Evolutionary conservation across 2,888 invertebrate genomes (phyloP).

Genomic region (Synanthedon myopaeformis): DNA sequence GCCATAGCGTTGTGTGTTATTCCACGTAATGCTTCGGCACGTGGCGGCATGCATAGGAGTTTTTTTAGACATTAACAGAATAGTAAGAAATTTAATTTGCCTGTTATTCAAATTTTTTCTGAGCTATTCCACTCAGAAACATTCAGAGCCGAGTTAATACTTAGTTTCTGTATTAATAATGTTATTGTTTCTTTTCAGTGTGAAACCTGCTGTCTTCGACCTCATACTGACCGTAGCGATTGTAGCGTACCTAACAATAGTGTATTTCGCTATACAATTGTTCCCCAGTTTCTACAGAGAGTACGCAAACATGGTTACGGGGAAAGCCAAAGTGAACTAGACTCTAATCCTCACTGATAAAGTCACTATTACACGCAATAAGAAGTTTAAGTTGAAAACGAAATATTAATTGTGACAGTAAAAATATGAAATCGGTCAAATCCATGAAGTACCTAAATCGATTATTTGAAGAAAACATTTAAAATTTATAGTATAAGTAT

Average conservation of each 20-base stretch:
- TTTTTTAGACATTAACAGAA: no score
- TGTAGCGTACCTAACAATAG: conserved; percentile 81
- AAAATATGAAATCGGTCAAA: conserved; percentile 1
- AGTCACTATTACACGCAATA: neutral
- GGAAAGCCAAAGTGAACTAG: conserved; percentile 52
- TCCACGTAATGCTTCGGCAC: no score
- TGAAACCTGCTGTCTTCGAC: conserved; percentile 98
- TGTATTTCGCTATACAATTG: conserved; percentile 84
- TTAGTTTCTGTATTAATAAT: no score
- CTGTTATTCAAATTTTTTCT: no score
- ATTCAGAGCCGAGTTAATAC: no score
- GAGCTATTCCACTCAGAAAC: no score
- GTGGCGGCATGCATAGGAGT: no score
- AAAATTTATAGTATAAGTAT: no score
- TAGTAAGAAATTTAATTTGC: no score
- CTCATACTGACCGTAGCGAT: conserved; percentile 91
- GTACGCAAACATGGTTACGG: conserved; percentile 66
- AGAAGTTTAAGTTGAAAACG: neutral
- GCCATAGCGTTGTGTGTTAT: no score
- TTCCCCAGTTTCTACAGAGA: conserved; percentile 77
- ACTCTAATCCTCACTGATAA: conserved; percentile 3
- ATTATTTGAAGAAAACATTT: no score
- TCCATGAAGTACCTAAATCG: neutral
- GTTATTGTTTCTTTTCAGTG: conserved; percentile 71
- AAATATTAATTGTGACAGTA: conserved; percentile 5